These are phyloP conservation scores for Butastur rufipennis DNA, from an alignment of 2,113 vertebrate genomes.

Conservation along the genomic window DNA sequence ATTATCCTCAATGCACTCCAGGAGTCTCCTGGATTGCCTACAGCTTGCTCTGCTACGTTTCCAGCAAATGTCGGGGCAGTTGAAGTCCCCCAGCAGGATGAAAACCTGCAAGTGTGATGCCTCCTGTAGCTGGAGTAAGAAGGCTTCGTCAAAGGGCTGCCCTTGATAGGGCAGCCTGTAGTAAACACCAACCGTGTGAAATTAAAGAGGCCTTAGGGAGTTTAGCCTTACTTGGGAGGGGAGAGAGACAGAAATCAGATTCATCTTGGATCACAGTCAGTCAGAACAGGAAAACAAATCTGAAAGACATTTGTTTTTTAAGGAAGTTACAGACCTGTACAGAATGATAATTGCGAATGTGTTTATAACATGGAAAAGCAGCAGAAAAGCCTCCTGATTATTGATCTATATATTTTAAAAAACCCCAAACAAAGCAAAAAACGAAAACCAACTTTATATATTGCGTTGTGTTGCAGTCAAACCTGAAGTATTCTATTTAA, in stretches of 20 bases:
- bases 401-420: background rate
- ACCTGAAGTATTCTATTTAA: background rate
- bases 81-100: too few relatives aligned
- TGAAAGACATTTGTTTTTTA: background rate
- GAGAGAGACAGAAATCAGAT: background rate
- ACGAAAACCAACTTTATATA: background rate
- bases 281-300: background rate
- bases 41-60: too few relatives aligned
- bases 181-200: background rate
- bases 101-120: too few relatives aligned
- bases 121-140: too few relatives aligned
- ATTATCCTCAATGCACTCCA: too few relatives aligned
- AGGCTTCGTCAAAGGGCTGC: too few relatives aligned
- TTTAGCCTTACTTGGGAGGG: background rate
- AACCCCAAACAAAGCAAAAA: too few relatives aligned
- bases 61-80: too few relatives aligned
- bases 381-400: background rate
- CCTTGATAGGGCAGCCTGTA: too few relatives aligned
- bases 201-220: background rate
- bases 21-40: too few relatives aligned
- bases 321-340: background rate
- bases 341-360: background rate
- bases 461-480: background rate
- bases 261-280: background rate
- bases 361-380: background rate